Evolutionary conservation across 2,113 vertebrate species (phyloP).

Genomic region (Osmerus mordax): DNA sequence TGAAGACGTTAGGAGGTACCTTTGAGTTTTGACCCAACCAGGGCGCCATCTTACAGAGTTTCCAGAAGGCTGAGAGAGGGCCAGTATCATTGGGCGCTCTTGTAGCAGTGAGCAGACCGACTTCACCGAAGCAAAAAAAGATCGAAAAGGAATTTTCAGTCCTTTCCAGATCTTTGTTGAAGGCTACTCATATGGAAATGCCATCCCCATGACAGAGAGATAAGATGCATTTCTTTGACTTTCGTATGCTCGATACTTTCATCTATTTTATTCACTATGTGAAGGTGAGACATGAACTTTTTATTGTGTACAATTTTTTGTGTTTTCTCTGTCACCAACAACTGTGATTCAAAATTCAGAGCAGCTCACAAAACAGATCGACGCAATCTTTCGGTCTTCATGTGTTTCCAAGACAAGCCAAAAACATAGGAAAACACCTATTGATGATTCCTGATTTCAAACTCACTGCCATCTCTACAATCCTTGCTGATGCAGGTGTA

Average conservation of each 20-base stretch:
- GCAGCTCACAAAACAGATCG: conserved; percentile 65
- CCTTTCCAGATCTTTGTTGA: conserved; percentile 27
- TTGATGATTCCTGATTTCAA: conserved; percentile 73
- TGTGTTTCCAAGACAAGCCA: conserved; percentile 61
- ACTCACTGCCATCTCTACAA: conserved; percentile 60
- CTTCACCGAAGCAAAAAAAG: conserved; percentile 33
- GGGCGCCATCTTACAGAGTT: conserved; percentile 49
- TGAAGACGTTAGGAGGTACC: conserved; percentile 56
- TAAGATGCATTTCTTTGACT: conserved; percentile 40
- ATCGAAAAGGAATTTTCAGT: conserved; percentile 12
- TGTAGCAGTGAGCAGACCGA: conserved; percentile 31
- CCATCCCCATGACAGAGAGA: conserved; percentile 19
- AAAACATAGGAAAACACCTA: conserved; percentile 46
- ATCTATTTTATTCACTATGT: conserved; percentile 52
- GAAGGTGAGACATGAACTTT: conserved; percentile 48
- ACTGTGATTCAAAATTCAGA: conserved; percentile 67
- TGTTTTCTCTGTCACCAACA: conserved; percentile 52
- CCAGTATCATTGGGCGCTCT: conserved; percentile 36
- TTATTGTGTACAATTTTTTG: conserved; percentile 42
- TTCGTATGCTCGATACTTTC: conserved; percentile 34
- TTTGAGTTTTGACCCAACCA: conserved; percentile 54
- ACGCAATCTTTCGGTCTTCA: conserved; percentile 35
- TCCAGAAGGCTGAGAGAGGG: conserved; percentile 41
- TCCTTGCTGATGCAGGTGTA: conserved; percentile 44
- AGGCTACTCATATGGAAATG: conserved; percentile 31